Percentiles rank a stretch among this genome's conserved stretches.
Evolutionary conservation across 2,888 invertebrate genomes (phyloP).

Genomic region (Alitta virens): DNA sequence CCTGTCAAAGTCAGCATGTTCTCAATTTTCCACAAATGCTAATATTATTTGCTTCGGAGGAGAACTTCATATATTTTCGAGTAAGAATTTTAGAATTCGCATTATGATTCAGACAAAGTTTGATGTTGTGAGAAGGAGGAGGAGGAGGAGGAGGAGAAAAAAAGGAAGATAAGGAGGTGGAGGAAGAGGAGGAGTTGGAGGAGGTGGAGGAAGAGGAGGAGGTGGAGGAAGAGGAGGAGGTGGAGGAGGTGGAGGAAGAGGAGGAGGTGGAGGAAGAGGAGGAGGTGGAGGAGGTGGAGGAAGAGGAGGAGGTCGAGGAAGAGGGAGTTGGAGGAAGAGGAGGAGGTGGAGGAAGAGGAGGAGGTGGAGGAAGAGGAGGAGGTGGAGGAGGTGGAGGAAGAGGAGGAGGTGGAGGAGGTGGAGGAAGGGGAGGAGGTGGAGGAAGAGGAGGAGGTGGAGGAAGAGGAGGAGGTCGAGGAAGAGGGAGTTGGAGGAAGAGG

Average conservation of each 20-base stretch:
- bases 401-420: not conserved
- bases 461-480: not conserved
- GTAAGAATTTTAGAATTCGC: too few species aligned
- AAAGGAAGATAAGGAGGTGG: not conserved
- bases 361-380: not conserved
- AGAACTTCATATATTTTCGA: too few species aligned
- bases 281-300: not conserved
- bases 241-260: not conserved
- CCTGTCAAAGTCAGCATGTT: too few species aligned
- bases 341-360: not conserved
- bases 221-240: not conserved
- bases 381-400: not conserved
- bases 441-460: not conserved
- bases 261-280: not conserved
- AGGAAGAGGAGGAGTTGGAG: constrained; percentile 2
- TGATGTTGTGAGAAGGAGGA: not conserved
- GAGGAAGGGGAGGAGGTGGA: not conserved
- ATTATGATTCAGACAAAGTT: too few species aligned
- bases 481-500: not conserved
- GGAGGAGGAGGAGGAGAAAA: not conserved
- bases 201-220: not conserved
- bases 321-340: not conserved
- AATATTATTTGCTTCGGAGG: too few species aligned
- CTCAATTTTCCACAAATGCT: too few species aligned
- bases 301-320: not conserved